Evolutionary conservation across 2,888 invertebrate genomes (phyloP), one percentile per base, ranked within the genome.

Genomic region (Netelia virgata): DNA sequence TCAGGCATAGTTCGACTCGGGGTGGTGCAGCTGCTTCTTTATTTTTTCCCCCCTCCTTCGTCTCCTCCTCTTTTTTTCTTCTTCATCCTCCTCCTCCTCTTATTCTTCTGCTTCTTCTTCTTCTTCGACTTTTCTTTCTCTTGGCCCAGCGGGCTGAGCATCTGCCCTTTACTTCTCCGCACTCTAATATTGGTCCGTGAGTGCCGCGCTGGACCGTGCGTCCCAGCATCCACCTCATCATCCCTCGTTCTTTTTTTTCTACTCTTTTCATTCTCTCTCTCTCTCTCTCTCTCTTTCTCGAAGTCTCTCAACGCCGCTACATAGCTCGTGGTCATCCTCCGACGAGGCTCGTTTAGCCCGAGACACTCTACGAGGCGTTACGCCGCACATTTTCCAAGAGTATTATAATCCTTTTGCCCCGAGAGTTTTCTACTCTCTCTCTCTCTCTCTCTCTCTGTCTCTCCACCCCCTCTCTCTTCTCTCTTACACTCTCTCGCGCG

Each of bases 11-110:
- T 73, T 74, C 68, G 55, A 63, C 61, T 63, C 74, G 63, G 74
- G 69, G 23, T 66, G 72, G 73, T 73, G 84, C 81, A 81, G 84
- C 84, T 81, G 84, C 74, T 68, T 77, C 63, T 72, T 55, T 59
- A 59, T 59, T 80, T 81, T 83, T 53, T n/a, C 14, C 47, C 11
- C 50, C 28, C 20, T 68, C n/a, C 59, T 74, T 8, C 47, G 14
- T 57, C 43, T 47, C 28, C 18, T 10, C 20, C 50, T 9, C 43
- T 2, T 50, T 59, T 50, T 28, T n/a, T 47, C 50, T n/a, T 61
- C 16, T 50, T 55, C 55, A 3, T 55, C 50, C n/a, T 73, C n/a
- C 36, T 66, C 64, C 9, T 66, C 64, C 50, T 9, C 43, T 2
- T 50, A n/a, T n/a, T n/a, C n/a, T n/a, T n/a, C n/a, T n/a, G n/a